Evolutionary conservation across 2,888 invertebrate species (phyloP).

Genomic region (Timandra comae): DNA sequence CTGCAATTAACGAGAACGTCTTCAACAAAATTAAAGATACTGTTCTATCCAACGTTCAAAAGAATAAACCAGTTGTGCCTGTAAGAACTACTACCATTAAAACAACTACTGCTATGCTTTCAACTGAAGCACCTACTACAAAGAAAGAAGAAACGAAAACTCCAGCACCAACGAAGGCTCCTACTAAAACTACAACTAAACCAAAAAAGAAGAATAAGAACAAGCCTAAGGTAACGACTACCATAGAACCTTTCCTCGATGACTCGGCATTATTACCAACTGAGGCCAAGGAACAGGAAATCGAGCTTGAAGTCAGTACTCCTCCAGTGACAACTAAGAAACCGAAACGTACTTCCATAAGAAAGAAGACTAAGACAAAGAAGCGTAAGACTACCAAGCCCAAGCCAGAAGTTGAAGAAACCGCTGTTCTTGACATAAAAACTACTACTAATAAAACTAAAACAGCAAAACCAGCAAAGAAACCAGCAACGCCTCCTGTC

Average conservation of each 20-base stretch:
- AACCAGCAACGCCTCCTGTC: slow-evolving; percentile 72
- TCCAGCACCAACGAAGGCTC: slow-evolving; percentile 32
- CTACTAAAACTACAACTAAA: slow-evolving; percentile 44
- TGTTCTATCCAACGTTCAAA: slow-evolving; percentile 71
- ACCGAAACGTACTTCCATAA: slow-evolving; percentile 58
- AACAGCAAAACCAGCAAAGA: slow-evolving; percentile 52
- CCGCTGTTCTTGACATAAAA: slow-evolving; percentile 52
- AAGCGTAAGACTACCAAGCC: slow-evolving; percentile 75
- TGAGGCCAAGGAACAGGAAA: slow-evolving; percentile 69
- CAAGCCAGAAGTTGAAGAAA: slow-evolving; percentile 45
- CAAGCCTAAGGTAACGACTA: slow-evolving; percentile 47
- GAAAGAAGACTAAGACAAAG: slow-evolving; percentile 77
- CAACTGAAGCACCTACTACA: slow-evolving; percentile 40
- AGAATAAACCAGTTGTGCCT: slow-evolving; percentile 56
- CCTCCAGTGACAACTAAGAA: slow-evolving; percentile 68
- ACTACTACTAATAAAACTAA: slow-evolving; percentile 75
- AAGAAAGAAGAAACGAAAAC: slow-evolving; percentile 42
- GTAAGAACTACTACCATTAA: slow-evolving; percentile 37
- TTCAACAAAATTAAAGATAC: slow-evolving; percentile 80
- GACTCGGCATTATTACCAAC: slow-evolving; percentile 62
- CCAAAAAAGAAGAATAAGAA: slow-evolving; percentile 65
- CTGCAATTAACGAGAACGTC: slow-evolving; percentile 67
- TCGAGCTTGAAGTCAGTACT: slow-evolving; percentile 67
- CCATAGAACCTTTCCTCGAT: slow-evolving; percentile 40
- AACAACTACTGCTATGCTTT: slow-evolving; percentile 29